These are phyloP conservation scores for Prionace glauca DNA, from an alignment of 2,797 vertebrate genomes.

Conservation along the genomic window DNA sequence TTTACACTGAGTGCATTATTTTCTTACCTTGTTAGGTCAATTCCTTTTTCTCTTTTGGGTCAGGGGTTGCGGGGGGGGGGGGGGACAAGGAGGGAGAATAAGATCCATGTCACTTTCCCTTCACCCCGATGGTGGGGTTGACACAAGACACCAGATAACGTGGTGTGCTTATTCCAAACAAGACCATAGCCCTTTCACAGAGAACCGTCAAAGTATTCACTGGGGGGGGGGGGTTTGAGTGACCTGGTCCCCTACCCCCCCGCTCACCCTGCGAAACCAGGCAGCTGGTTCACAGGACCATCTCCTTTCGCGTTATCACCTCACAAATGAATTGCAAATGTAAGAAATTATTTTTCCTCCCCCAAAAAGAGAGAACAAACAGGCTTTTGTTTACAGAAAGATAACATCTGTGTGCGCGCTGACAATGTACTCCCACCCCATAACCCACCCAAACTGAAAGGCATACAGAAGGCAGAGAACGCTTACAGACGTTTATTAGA, in stretches of 20 bases:
- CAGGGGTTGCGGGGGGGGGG: no score
- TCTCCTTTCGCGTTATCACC: background rate
- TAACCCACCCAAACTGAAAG: no score
- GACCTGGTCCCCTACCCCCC: background rate
- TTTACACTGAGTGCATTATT: background rate
- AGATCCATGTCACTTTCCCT: background rate
- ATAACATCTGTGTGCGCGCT: conserved; percentile 13
- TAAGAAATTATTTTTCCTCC: background rate
- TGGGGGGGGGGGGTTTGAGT: background rate
- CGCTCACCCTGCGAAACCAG: background rate
- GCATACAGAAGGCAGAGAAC: background rate
- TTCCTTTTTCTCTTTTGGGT: background rate
- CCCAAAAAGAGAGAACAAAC: background rate
- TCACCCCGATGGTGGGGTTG: background rate
- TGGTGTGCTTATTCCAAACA: background rate
- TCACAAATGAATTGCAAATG: conserved; percentile 15
- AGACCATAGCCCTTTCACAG: background rate
- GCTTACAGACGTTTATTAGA: background rate
- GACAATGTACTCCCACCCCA: background rate
- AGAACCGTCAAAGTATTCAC: background rate
- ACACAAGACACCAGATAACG: background rate
- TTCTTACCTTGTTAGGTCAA: background rate
- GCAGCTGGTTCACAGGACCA: background rate
- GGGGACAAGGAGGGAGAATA: background rate
- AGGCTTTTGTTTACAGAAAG: conserved; percentile 1